Evolutionary conservation across 2,113 vertebrate species (phyloP).

Genomic region (Macquaria ambigua): DNA sequence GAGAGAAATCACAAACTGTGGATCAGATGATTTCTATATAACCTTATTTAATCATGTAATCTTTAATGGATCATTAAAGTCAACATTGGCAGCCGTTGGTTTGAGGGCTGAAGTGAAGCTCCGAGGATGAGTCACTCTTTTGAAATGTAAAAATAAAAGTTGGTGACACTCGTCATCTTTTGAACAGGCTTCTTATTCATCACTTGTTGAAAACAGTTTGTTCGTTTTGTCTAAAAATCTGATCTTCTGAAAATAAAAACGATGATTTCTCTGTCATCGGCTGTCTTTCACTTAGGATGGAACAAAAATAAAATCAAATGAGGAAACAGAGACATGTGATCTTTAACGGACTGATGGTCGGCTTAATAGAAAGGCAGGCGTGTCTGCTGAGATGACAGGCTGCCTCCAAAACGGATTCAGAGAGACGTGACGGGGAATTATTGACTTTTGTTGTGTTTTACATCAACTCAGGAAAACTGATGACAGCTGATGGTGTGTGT

Average conservation of each 20-base stretch:
- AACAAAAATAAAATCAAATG: not conserved
- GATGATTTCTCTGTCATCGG: conserved; percentile 13
- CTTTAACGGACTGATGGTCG: conserved; percentile 56
- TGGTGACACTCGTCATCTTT: not conserved
- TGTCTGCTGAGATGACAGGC: conserved; percentile 50
- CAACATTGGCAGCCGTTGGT: no score
- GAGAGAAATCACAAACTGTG: no score
- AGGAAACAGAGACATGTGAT: conserved; percentile 54
- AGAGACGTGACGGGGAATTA: conserved; percentile 51
- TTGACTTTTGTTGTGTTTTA: conserved; percentile 64
- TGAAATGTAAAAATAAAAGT: conserved; percentile 1
- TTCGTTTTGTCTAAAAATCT: not conserved
- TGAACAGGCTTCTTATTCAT: not conserved
- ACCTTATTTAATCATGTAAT: not conserved
- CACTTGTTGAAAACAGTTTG: not conserved
- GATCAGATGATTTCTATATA: no score
- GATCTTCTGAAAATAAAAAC: conserved; percentile 4
- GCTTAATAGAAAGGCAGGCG: conserved; percentile 41
- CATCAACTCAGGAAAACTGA: conserved; percentile 25
- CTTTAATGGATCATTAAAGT: not conserved
- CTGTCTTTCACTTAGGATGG: conserved; percentile 20
- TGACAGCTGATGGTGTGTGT: conserved; percentile 35
- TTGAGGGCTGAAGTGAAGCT: not conserved
- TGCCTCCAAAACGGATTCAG: conserved; percentile 39
- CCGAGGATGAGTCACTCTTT: not conserved